A percentile compares a stretch with the other conserved stretches of the same genome.
These are phyloP conservation scores for Spinus olivaceus DNA, from an alignment of 2,797 vertebrate genomes.

Conservation along the genomic window DNA sequence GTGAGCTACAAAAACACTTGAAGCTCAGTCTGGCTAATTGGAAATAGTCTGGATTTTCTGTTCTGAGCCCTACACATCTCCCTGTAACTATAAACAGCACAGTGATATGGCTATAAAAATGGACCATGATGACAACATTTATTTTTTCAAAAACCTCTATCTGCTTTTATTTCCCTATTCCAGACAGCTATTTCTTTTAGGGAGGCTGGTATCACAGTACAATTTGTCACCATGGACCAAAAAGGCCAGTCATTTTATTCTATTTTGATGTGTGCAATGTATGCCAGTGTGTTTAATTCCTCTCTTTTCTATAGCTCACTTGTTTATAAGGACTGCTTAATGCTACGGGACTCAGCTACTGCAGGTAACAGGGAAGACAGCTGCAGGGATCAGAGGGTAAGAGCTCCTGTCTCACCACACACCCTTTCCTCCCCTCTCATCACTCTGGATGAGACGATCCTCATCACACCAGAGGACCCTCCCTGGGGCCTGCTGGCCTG, in stretches of 20 bases:
- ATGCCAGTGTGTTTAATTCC: neutral
- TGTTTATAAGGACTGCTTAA: neutral
- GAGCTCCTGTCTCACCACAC: fast-evolving
- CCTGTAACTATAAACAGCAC: neutral
- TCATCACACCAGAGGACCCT: too few relatives aligned
- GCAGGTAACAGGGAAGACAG: neutral
- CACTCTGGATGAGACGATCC: too few relatives aligned
- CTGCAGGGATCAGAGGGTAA: neutral
- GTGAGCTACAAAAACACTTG: neutral
- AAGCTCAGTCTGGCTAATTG: neutral
- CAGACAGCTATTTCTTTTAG: neutral
- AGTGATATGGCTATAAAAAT: neutral
- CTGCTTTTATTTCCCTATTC: neutral
- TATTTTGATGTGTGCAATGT: neutral
- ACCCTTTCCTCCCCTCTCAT: neutral
- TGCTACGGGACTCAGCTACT: neutral
- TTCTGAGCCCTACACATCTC: neutral
- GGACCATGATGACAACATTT: neutral
- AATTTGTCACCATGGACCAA: neutral
- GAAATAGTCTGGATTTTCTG: neutral
- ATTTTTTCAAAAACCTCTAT: neutral
- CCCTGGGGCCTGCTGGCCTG: neutral
- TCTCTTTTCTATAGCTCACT: neutral
- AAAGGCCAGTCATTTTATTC: neutral
- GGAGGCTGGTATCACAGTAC: neutral